Evolutionary conservation across 2,113 vertebrate genomes (phyloP), one percentile per base, ranked within the genome.

Genomic region (Lagopus muta): DNA sequence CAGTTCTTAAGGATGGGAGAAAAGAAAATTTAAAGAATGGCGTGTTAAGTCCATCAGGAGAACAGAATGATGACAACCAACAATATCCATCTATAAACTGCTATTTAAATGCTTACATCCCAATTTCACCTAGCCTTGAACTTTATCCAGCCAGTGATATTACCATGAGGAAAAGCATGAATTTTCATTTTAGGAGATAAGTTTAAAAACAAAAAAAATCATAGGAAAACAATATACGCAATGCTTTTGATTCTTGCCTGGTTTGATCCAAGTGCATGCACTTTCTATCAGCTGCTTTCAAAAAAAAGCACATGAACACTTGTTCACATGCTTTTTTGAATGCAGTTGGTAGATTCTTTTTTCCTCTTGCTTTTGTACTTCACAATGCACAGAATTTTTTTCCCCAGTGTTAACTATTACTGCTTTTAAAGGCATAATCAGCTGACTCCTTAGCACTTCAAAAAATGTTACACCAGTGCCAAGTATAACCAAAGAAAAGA

Each of bases 381-480:
- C 73, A 11, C 14, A 76, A 73, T 43, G 65, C 15, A 24, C 9
- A 62, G n/a, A 13, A 57, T 22, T 45, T 90, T 84, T 52, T 58
- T n/a, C 30, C n/a, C 40, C 30, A 24, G 36, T 0, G 0, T 45
- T 79, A 92, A 73, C 48, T 66, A 54, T 45, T 79, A 76, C 48
- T 73, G n/a, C 42, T 79, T 86, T 79, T 60, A 74, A 81, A 92
- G 52, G 61, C 65, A 93, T 86, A 88, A 58, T 13, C 43, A 75
- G 47, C 14, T 32, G 34, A 85, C 30, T 88, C 30, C 50, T 83
- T 34, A 82, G 40, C 57, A 66, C 47, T 89, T 91, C 34, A 90
- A 67, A 55, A 62, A 64, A 32, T 19, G 13, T 21, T 67, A 67
- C 2, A 40, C 10, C 38, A 83, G n/a, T 42, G 20, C 16, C 42